phyloP scores from a whole-genome alignment of 2,113 vertebrate species.

The Cottus gobio region DNA sequence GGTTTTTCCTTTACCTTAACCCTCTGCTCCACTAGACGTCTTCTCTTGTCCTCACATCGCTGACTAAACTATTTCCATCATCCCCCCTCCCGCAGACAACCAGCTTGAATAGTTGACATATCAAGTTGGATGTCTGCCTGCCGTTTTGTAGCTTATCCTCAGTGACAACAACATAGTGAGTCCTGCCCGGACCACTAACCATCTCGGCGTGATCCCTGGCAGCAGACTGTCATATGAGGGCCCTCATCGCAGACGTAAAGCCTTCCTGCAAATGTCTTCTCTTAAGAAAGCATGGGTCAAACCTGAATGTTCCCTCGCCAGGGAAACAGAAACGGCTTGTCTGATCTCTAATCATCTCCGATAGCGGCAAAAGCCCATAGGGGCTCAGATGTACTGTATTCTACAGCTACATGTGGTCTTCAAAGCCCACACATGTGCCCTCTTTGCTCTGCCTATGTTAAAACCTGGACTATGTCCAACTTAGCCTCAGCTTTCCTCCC shows the following conservation, averaged over 20 bases:
- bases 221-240: constrained; percentile 38
- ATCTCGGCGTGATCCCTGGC: constrained; percentile 47
- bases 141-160: constrained; percentile 49
- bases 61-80: constrained; percentile 16
- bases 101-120: constrained; percentile 54
- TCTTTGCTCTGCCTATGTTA: constrained; percentile 15
- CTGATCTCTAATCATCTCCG: constrained; percentile 33
- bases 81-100: constrained; percentile 24
- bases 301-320: constrained; percentile 14
- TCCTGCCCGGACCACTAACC: constrained; percentile 43
- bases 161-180: constrained; percentile 54
- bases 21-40: background rate
- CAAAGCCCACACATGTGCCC: background rate
- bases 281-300: constrained; percentile 14
- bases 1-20: background rate
- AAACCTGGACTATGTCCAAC: constrained; percentile 21
- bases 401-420: constrained; percentile 15
- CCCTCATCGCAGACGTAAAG: constrained; percentile 6
- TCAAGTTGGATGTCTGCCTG: constrained; percentile 48
- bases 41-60: constrained; percentile 12
- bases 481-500: constrained; percentile 13
- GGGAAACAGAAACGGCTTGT: constrained; percentile 3
- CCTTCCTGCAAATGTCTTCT: constrained; percentile 17
- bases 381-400: constrained; percentile 10
- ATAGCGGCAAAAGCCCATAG: constrained; percentile 5